Conservation (phyloP, 2,888 invertebrate genomes). For the Oegoconia quadripuncta region DNA sequence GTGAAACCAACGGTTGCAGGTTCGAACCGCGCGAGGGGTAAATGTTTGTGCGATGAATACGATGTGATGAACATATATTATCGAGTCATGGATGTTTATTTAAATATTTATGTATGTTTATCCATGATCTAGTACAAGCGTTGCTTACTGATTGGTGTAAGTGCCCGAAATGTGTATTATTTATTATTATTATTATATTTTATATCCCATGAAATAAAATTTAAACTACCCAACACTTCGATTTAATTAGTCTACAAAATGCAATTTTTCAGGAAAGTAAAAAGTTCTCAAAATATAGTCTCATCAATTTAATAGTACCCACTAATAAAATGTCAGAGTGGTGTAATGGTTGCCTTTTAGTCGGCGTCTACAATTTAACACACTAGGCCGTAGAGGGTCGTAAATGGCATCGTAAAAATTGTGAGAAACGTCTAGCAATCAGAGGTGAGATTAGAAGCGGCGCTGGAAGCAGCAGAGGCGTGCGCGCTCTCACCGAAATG, state of each 20-base stretch:
- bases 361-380: constrained; percentile 44
- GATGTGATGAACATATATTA: too few relatives aligned
- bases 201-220: too few relatives aligned
- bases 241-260: not conserved
- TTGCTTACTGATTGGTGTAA: too few relatives aligned
- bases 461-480: constrained; percentile 36
- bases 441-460: constrained; percentile 61
- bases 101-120: too few relatives aligned
- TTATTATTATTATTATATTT: too few relatives aligned
- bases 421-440: constrained; percentile 60
- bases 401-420: constrained; percentile 64
- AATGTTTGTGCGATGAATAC: too few relatives aligned
- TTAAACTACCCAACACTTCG: too few relatives aligned
- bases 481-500: constrained; percentile 24
- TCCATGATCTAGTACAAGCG: too few relatives aligned
- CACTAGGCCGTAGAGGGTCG: constrained; percentile 33
- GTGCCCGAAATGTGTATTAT: too few relatives aligned
- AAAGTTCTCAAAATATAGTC: not conserved
- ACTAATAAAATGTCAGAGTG: constrained; percentile 1
- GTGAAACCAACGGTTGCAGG: too few relatives aligned
- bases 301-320: constrained; percentile 11
- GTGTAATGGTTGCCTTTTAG: constrained; percentile 27
- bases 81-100: too few relatives aligned
- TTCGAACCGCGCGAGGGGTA: too few relatives aligned
- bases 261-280: not conserved